Evolutionary conservation across 2,113 vertebrate genomes (phyloP).

Genomic region (Mormyrus lacerda): DNA sequence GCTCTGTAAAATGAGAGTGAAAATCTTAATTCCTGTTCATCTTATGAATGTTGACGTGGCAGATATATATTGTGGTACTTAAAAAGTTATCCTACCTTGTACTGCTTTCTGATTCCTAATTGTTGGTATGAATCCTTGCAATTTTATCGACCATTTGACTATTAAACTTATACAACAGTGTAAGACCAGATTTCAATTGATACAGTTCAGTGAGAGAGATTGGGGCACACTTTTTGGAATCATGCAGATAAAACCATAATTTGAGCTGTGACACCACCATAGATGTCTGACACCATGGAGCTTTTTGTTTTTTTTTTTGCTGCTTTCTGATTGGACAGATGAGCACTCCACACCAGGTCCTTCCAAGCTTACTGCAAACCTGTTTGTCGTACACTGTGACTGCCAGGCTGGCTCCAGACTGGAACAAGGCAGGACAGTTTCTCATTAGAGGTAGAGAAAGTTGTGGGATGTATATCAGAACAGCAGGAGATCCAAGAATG

Average conservation of each 20-base stretch:
- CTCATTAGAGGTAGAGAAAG: slow-evolving; percentile 65
- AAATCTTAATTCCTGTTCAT: not conserved
- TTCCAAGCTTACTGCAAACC: slow-evolving; percentile 64
- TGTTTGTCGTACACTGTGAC: slow-evolving; percentile 75
- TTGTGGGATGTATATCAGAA: not conserved
- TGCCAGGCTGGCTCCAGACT: slow-evolving; percentile 68
- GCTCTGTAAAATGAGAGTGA: not conserved
- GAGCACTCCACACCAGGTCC: slow-evolving; percentile 56
- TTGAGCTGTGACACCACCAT: not conserved
- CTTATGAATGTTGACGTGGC: not conserved
- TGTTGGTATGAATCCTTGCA: not conserved
- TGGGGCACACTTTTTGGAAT: not conserved
- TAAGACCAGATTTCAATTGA: not conserved
- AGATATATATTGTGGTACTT: not conserved
- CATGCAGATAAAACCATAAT: not conserved
- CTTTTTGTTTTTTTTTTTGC: not conserved
- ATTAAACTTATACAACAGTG: not conserved
- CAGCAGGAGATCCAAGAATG: not conserved
- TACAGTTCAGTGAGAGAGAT: not conserved
- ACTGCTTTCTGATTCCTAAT: not conserved
- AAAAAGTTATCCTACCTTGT: not conserved
- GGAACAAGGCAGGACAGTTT: slow-evolving; percentile 79
- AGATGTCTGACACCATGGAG: not conserved
- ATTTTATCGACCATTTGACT: not conserved
- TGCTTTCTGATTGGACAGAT: slow-evolving; percentile 53